Conservation (phyloP, 2,888 invertebrate species). For the Hyposoter dolosus region DNA sequence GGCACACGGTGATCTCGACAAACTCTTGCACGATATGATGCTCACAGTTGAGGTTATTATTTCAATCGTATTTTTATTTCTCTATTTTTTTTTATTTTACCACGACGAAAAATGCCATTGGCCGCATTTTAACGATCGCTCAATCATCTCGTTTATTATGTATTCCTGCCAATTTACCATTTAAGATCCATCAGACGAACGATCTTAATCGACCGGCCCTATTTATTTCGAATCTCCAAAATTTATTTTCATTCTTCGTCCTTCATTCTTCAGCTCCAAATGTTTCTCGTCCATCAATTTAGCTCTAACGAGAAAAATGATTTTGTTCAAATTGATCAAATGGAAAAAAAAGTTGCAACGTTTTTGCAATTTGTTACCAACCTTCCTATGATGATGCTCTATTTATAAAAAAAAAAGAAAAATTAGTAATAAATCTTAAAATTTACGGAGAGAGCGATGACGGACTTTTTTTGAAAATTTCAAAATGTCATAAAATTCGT, state of each 20-base stretch:
- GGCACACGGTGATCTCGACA: conserved; percentile 91
- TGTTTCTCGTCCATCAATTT: not conserved
- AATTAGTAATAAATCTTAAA: too few species aligned
- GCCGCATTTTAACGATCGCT: not conserved
- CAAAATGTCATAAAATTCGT: too few species aligned
- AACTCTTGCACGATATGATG: conserved; percentile 94
- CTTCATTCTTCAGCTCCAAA: not conserved
- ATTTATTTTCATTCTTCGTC: not conserved
- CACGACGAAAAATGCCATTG: not conserved
- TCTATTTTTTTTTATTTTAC: conserved; percentile 4
- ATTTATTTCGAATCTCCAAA: not conserved
- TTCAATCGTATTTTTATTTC: not conserved
- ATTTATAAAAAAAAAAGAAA: too few species aligned
- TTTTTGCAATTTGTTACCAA: too few species aligned
- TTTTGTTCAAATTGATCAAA: not conserved
- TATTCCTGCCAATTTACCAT: conserved; percentile 41
- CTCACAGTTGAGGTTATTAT: conserved; percentile 92
- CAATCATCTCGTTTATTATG: not conserved
- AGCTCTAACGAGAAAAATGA: not conserved
- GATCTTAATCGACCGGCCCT: not conserved
- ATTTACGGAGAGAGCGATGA: too few species aligned
- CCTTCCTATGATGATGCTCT: too few species aligned
- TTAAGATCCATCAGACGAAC: not conserved
- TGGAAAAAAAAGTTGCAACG: not conserved
- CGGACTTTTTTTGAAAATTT: too few species aligned